Percentiles rank a stretch among this genome's conserved stretches.
Evolutionary conservation across 1,140 invertebrate genomes (phyloP).

Genomic region (Dendroctonus ponderosae): DNA sequence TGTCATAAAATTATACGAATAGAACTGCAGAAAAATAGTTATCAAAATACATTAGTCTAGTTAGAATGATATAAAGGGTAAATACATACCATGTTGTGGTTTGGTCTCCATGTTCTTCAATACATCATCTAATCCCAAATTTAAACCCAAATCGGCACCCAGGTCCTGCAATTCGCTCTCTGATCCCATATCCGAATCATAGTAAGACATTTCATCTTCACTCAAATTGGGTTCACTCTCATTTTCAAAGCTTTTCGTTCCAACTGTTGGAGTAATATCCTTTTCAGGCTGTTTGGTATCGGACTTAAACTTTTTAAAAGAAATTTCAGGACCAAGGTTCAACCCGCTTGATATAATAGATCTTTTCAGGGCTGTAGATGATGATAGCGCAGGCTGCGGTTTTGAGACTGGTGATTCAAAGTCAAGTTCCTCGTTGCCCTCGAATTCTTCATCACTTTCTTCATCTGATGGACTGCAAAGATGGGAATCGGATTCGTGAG

Average conservation of each 20-base stretch:
- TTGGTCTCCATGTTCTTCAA: slow-evolving; percentile 7
- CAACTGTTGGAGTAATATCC: not conserved
- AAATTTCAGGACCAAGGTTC: slow-evolving; percentile 32
- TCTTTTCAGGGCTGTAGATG: slow-evolving; percentile 33
- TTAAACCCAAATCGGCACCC: slow-evolving; percentile 25
- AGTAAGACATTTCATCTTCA: slow-evolving; percentile 45
- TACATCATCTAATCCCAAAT: slow-evolving; percentile 5
- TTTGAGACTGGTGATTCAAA: not conserved
- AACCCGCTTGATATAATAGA: slow-evolving; percentile 21
- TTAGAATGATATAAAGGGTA: not conserved
- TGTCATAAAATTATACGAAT: too few relatives aligned
- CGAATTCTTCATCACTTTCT: slow-evolving; percentile 38
- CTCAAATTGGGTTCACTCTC: slow-evolving; percentile 39
- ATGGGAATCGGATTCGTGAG: too few relatives aligned
- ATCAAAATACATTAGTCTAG: not conserved
- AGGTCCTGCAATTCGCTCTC: slow-evolving; percentile 40
- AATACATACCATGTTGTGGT: not conserved
- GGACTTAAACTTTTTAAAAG: slow-evolving; percentile 39
- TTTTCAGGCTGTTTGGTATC: slow-evolving; percentile 14
- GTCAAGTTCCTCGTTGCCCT: slow-evolving; percentile 15
- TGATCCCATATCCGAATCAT: slow-evolving; percentile 45
- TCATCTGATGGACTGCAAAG: slow-evolving; percentile 35
- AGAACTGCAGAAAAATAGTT: not conserved
- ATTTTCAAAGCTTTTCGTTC: slow-evolving; percentile 16
- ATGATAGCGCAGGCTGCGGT: slow-evolving; percentile 1